Evolutionary conservation across 1,140 invertebrate species (phyloP).

Genomic region (Armadillidium nasatum): DNA sequence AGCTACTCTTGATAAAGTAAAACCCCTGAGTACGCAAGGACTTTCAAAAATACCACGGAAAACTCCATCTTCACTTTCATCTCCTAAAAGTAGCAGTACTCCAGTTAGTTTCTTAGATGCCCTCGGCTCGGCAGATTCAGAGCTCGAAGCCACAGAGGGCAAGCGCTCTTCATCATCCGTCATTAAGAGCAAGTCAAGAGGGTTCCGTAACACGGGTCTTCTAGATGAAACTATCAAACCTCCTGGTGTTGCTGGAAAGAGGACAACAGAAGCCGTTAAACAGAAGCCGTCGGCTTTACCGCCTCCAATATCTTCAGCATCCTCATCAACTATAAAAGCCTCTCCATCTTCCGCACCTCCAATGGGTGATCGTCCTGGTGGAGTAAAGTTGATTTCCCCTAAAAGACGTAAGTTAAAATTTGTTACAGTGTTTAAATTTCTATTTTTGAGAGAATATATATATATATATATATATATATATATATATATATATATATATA

Average conservation of each 20-base stretch:
- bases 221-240: slow-evolving; percentile 32
- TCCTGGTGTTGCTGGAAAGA: slow-evolving; percentile 28
- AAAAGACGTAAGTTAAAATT: slow-evolving; percentile 40
- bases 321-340: background rate
- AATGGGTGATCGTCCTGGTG: slow-evolving; percentile 35
- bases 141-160: slow-evolving; percentile 24
- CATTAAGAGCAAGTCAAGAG: slow-evolving; percentile 40
- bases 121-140: slow-evolving; percentile 37
- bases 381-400: slow-evolving; percentile 42
- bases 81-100: background rate
- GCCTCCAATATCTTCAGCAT: too few relatives aligned
- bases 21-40: slow-evolving; percentile 37
- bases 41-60: slow-evolving; percentile 39
- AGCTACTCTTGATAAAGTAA: slow-evolving; percentile 40
- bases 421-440: background rate
- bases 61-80: too few relatives aligned
- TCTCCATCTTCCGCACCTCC: slow-evolving; percentile 27
- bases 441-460: too few relatives aligned
- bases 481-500: slow-evolving; percentile 6
- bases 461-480: background rate
- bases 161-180: slow-evolving; percentile 30
- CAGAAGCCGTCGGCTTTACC: background rate
- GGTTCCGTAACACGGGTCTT: slow-evolving; percentile 38
- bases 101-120: slow-evolving; percentile 39
- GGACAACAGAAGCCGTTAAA: slow-evolving; percentile 9